phyloP scores from a whole-genome alignment of 2,113 vertebrate genomes.

The Baryphthengus martii region DNA sequence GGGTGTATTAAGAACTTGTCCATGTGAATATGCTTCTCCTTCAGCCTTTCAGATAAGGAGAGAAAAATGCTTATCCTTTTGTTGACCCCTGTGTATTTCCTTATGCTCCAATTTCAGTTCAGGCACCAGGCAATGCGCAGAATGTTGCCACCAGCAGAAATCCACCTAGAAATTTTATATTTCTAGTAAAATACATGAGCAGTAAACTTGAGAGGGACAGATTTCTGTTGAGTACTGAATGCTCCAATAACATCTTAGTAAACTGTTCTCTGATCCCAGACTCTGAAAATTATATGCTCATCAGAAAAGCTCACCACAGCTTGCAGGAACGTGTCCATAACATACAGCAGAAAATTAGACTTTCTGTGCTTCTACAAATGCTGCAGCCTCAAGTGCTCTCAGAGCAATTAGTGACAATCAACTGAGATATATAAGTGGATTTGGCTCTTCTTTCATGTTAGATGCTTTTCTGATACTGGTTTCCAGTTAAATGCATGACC shows the following conservation, averaged over 20 bases:
- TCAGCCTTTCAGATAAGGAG: neutral
- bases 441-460: neutral
- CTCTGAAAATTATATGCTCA: neutral
- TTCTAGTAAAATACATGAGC: neutral
- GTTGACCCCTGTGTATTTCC: neutral
- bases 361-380: neutral
- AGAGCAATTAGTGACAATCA: neutral
- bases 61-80: neutral
- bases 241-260: neutral
- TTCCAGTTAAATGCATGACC: neutral
- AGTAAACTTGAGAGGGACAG: neutral
- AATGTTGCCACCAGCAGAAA: neutral
- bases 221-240: neutral
- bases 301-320: neutral
- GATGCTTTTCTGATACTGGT: neutral
- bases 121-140: neutral
- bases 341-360: neutral
- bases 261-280: neutral
- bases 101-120: neutral
- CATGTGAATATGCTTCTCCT: neutral
- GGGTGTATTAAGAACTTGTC: neutral
- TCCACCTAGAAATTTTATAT: neutral
- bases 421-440: neutral
- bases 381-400: neutral
- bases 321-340: neutral